Conservation (phyloP, 2,797 vertebrate species). For the Octomys mimax region DNA sequence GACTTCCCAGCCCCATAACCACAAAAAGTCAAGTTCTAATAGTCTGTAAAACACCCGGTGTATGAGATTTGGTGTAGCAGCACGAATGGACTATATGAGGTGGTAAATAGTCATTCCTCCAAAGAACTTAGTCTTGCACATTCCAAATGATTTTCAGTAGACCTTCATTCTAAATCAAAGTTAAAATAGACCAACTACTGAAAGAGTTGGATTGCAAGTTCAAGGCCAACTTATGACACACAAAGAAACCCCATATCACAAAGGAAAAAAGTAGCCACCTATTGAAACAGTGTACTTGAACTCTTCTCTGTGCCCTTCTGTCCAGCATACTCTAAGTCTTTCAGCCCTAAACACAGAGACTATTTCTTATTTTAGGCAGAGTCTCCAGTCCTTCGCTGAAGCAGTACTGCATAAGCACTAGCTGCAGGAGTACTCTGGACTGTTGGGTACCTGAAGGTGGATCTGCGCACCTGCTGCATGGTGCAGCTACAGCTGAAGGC, state of each 20-base stretch:
- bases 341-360: neutral
- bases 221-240: neutral
- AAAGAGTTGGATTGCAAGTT: neutral
- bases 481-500: neutral
- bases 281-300: neutral
- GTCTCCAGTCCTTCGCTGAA: neutral
- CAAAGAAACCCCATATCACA: neutral
- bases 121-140: conserved; percentile 8
- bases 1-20: neutral
- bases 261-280: neutral
- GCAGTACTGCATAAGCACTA: neutral
- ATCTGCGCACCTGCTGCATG: neutral
- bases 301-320: neutral
- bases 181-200: neutral
- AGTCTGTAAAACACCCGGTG: neutral
- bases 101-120: conserved; percentile 26
- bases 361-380: neutral
- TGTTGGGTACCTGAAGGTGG: neutral
- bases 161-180: neutral
- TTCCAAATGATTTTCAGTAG: neutral
- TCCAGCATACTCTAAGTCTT: neutral
- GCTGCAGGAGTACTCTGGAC: neutral
- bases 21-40: neutral
- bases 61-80: neutral
- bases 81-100: neutral